Evolutionary conservation across 2,113 vertebrate genomes (phyloP), one percentile per base, ranked within the genome.

Genomic region (cat (Felis catus)): DNA sequence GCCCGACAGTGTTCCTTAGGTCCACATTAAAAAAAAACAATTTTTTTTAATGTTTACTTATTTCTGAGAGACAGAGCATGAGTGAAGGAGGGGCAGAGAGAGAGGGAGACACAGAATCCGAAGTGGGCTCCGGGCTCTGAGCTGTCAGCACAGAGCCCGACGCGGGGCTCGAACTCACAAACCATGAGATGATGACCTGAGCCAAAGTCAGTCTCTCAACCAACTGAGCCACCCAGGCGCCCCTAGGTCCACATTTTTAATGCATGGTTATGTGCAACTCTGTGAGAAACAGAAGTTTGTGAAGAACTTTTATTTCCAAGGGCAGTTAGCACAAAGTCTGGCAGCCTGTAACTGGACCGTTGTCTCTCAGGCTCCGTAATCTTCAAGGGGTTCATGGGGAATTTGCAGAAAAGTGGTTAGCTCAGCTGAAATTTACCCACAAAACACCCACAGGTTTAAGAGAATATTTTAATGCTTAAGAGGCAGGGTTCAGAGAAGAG

Each of bases 341-440:
- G 23, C 13, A 88, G 27, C 41, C 29, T 23, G 39, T 16, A 70
- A 63, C 27, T 84, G 0, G 45, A 45, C 16, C 53, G 21, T 70
- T 76, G 21, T 41, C 41, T 88, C 71, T 45, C 73, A 14, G 6
- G 95, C 19, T 94, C 33, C 33, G 4, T 48, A 11, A 45, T 55
- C 39, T 51, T 97, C 41, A 73, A 73, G 85, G 71, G 81, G 86
- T 70, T 92, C 21, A 27, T 7, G 89, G 73, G 36, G 61, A 94
- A 96, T 66, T 61, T 55, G 73, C 39, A 55, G 66, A 84, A 84
- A 91, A 68, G 29, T 66, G 82, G 27, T 87, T 83, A 86, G 41
- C 36, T 82, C 89, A 36, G 21, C 73, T 96, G 73, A 82, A 68
- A 89, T 29, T 14, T 39, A 87, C 39, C 70, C 97, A 95, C 78